Base-by-base conservation (phyloP, 1,140 invertebrate species). In the Drosophila dunni region DNA sequence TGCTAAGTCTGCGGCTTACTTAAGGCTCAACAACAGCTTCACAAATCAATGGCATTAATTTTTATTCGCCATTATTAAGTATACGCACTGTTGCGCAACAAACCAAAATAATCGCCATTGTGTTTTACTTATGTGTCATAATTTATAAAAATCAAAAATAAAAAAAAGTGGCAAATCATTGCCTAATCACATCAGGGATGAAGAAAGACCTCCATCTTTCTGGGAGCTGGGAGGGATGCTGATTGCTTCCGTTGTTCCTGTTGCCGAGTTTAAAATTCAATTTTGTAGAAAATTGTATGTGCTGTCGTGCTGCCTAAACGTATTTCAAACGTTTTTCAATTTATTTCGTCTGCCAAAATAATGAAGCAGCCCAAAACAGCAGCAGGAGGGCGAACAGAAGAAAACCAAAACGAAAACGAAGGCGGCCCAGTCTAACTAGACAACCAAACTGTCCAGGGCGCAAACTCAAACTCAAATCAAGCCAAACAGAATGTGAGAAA, bases 301-400 rank as follows among this genome's bases (percentile, higher is more conserved):
- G 83, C 74, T 40, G 48, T 67, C 72, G 62, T 68, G 73, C 79
- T 75, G 79, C 76, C 75, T 76, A 86, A 84, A 86, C 78, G 74
- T 81, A 85, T 85, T 72, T 73, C 63, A 66, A 85, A 82, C 83
- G 63, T 66, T 86, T 86, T 86, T 88, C 79, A 77, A 86, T 86
- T 88, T 86, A 86, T 86, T 86, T 81, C 68, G 71, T 79, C 82
- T 86, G 71, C 57, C 66, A 77, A 71, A 82, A 82, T 88, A 88
- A 86, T 78, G 72, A 86, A 77, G 75, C 67, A 75, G 34, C 45
- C 60, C 24, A 29, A 29, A 66, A 40, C 46, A 63, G 40, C 36
- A 54, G 48, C 42, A 66, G 45, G 45, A 46, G 45, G 36, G 7
- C n/a, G 40, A 50, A 29, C 24, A 29, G 24, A 29, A 29, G 24